Base-by-base conservation (phyloP, 2,113 vertebrate genomes). In the Boulengeromyrus knoepffleri region DNA sequence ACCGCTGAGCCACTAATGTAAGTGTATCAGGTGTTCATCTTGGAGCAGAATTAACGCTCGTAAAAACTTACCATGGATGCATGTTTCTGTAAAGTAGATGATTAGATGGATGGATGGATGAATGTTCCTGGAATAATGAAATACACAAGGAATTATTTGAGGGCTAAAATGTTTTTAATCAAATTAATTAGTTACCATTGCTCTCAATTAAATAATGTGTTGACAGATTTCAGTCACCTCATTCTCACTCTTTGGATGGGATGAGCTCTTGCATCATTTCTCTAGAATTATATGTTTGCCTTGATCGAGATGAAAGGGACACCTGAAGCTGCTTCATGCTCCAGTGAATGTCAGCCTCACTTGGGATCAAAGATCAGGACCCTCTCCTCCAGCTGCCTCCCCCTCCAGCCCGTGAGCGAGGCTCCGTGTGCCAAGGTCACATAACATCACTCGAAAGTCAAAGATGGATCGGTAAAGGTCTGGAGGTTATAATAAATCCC, bases 231-330 rank as follows among this genome's bases (percentile, higher is more conserved):
- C 31, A 87, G 52, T 49, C 66, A 85, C 53, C 89, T 53, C 62
- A 21, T 89, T 52, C 87, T 74, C 56, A n/a, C 46, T 83, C 70
- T 49, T 19, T 45, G 36, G 27, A 27, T 52, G 90, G 36, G 90
- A 92, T 88, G 80, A 89, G 89, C 84, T 39, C 46, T 8, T 52
- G 49, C n/a, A 36, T 31, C 89, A 46, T 87, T 52, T n/a, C 46
- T 89, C 90, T 89, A 88, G 87, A 88, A 89, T 85, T 90, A 74
- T 74, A 45, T 85, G 36, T 89, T 92, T 92, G 74, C 85, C 92
- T 92, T 93, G 91, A 93, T 92, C 91, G 90, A 62, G 92, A 92
- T 93, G 89, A 91, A 92, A 92, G 89, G 56, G 80, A 77, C 87
- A 83, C 86, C 86, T 89, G 89, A 91, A 91, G 87, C 88, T 91